Conservation (phyloP, 2,113 vertebrate species). For the Pitta sordida region DNA sequence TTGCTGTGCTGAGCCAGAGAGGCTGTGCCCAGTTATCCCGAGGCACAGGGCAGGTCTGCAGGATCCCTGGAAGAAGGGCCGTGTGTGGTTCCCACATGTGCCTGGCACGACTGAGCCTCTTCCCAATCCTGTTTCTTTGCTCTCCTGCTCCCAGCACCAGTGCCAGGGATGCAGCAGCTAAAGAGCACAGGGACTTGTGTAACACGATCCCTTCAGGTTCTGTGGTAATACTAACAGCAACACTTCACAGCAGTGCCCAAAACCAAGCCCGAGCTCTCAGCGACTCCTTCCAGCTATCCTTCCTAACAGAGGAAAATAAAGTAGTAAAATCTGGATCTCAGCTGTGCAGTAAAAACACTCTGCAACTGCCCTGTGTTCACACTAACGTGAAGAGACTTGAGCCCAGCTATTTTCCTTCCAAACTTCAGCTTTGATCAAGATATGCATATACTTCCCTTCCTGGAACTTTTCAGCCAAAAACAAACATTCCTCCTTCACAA, state of each 20-base stretch:
- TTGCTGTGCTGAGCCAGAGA: neutral
- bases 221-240: neutral
- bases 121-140: neutral
- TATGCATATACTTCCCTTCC: neutral
- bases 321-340: neutral
- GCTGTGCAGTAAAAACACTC: neutral
- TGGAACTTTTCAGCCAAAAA: neutral
- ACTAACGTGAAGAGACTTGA: neutral
- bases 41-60: neutral
- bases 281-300: neutral
- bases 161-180: neutral
- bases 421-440: neutral
- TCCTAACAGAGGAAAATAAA: neutral
- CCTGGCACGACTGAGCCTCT: neutral
- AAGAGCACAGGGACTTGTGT: neutral
- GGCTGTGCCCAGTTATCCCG: neutral
- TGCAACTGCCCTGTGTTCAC: neutral
- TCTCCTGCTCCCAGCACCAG: neutral
- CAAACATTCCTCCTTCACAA: neutral
- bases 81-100: fast-evolving
- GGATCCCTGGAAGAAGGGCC: neutral
- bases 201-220: neutral
- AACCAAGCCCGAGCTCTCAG: neutral
- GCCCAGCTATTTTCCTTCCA: neutral
- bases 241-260: neutral